Evolutionary conservation across 2,113 vertebrate genomes (phyloP).

Genomic region (Oncorhynchus keta): DNA sequence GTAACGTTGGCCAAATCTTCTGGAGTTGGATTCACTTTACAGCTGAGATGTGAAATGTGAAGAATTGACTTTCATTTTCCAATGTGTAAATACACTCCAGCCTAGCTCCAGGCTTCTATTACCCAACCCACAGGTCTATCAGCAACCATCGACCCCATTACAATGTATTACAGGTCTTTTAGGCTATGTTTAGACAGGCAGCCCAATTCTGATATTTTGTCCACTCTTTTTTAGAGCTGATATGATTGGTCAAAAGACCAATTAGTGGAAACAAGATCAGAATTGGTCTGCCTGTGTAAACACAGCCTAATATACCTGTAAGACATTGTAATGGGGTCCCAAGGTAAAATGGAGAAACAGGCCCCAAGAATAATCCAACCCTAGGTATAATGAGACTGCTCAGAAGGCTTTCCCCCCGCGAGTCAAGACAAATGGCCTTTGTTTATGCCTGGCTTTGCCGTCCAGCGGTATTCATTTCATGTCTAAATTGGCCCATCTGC

Average conservation of each 20-base stretch:
- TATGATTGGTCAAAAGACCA: too few species aligned
- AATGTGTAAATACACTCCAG: neutral
- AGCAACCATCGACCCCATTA: slow-evolving; percentile 45
- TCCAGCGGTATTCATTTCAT: slow-evolving; percentile 53
- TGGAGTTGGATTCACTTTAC: slow-evolving; percentile 25
- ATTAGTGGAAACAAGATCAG: too few species aligned
- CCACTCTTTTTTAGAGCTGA: too few species aligned
- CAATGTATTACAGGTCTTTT: slow-evolving; percentile 51
- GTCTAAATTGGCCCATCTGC: slow-evolving; percentile 51
- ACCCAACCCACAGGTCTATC: slow-evolving; percentile 48
- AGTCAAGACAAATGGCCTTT: slow-evolving; percentile 73
- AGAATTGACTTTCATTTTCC: slow-evolving; percentile 35
- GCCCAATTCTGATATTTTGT: too few species aligned
- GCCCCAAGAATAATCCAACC: slow-evolving; percentile 64
- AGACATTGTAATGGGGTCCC: slow-evolving; percentile 50
- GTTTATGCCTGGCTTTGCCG: slow-evolving; percentile 64
- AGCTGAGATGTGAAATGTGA: slow-evolving; percentile 19
- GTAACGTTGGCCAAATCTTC: slow-evolving; percentile 15
- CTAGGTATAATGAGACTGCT: slow-evolving; percentile 63
- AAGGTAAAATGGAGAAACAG: slow-evolving; percentile 64
- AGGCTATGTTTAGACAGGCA: too few species aligned
- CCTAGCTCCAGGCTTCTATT: neutral
- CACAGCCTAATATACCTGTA: slow-evolving; percentile 34
- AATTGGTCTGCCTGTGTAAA: too few species aligned
- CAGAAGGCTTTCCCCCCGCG: slow-evolving; percentile 51